Evolutionary conservation across 2,888 invertebrate genomes (phyloP).

Genomic region (Drosophila mimica): DNA sequence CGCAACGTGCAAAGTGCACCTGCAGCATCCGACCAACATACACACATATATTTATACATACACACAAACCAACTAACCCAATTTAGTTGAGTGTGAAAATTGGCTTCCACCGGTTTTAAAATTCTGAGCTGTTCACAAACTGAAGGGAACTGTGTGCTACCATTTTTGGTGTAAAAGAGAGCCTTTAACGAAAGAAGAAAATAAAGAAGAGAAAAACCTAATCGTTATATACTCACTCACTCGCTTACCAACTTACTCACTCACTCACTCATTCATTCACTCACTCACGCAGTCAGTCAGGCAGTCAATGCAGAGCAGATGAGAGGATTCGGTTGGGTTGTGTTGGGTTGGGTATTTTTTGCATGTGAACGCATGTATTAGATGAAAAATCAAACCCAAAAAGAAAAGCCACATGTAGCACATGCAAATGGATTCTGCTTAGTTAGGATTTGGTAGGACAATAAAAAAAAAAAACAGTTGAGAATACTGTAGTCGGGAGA

Average conservation of each 20-base stretch:
- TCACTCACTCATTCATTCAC: constrained; percentile 31
- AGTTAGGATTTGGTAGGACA: constrained; percentile 38
- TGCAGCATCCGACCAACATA: constrained; percentile 34
- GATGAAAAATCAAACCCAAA: constrained; percentile 71
- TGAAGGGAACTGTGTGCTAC: constrained; percentile 49
- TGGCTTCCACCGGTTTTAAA: constrained; percentile 76
- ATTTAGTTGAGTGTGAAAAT: constrained; percentile 80
- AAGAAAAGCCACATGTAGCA: constrained; percentile 33
- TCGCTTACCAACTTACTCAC: constrained; percentile 32
- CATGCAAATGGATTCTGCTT: constrained; percentile 74
- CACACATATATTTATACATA: constrained; percentile 7
- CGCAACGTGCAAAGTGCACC: constrained; percentile 53
- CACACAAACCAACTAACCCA: constrained; percentile 64
- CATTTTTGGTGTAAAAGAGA: constrained; percentile 61
- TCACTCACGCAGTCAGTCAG: constrained; percentile 25
- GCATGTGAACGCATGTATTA: constrained; percentile 73
- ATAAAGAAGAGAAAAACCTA: constrained; percentile 27
- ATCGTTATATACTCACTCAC: constrained; percentile 58
- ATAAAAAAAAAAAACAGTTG: background rate
- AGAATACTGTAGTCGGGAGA: background rate
- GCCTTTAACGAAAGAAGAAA: constrained; percentile 27
- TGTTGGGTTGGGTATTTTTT: constrained; percentile 15
- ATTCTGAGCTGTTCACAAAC: constrained; percentile 69
- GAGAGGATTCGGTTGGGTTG: background rate
- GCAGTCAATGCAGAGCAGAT: constrained; percentile 5